Evolutionary conservation across 2,797 vertebrate genomes (phyloP).

Genomic region (Acrossocheilus wenchowensis): DNA sequence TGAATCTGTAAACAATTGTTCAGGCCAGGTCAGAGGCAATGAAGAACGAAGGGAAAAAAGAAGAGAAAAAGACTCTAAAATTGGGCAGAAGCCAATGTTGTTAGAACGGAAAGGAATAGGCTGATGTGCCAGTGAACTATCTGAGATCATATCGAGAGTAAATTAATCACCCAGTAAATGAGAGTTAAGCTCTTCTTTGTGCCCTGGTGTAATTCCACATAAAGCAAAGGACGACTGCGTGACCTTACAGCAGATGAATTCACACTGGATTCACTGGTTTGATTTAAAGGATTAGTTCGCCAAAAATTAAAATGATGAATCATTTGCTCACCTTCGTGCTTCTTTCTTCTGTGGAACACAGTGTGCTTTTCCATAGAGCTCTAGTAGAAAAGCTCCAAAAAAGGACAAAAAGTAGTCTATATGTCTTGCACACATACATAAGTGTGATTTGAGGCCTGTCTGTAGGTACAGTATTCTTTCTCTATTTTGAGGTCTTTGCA

Average conservation of each 20-base stretch:
- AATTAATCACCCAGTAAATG: constrained; percentile 27
- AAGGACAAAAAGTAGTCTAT: neutral
- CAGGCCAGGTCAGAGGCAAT: neutral
- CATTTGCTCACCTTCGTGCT: neutral
- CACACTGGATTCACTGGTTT: neutral
- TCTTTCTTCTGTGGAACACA: neutral
- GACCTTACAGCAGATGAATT: neutral
- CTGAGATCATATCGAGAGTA: constrained; percentile 8
- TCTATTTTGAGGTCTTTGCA: neutral
- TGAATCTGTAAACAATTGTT: constrained; percentile 57
- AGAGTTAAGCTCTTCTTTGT: constrained; percentile 20
- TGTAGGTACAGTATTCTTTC: neutral
- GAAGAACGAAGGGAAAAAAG: neutral
- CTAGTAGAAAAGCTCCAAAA: neutral
- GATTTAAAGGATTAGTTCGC: neutral
- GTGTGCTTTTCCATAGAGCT: neutral
- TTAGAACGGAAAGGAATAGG: neutral
- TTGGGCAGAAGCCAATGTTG: neutral
- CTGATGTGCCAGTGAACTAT: neutral
- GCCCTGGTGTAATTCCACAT: neutral
- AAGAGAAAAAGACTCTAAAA: constrained; percentile 19
- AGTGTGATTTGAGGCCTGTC: neutral
- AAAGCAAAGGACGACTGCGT: neutral
- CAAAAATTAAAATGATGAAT: neutral
- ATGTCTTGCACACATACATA: neutral